A percentile compares a stretch with the other conserved stretches of the same genome.
phyloP scores from a whole-genome alignment of 2,797 vertebrate species.

The Helarctos malayanus region DNA sequence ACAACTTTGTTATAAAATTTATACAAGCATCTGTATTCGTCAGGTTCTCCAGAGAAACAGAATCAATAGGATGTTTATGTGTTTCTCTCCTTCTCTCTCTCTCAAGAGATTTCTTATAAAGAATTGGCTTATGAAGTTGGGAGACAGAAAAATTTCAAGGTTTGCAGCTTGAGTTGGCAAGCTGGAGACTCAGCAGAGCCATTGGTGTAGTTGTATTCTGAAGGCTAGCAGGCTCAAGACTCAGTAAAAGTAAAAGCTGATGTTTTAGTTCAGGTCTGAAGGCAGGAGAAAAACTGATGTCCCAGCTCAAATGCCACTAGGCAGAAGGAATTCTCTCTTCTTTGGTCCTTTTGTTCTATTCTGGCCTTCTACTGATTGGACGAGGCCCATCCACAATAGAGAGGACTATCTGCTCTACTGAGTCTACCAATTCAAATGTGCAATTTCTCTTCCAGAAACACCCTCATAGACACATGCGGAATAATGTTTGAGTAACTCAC shows the following conservation, averaged over 20 bases:
- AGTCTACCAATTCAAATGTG: not conserved
- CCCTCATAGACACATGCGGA: not conserved
- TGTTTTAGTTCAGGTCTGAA: constrained; percentile 35
- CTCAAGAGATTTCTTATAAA: not conserved
- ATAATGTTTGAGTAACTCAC: not conserved
- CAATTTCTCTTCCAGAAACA: constrained; percentile 27
- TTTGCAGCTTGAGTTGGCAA: not conserved
- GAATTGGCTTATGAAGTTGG: not conserved
- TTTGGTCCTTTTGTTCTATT: not conserved
- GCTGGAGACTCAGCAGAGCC: not conserved
- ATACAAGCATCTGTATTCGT: constrained; percentile 14
- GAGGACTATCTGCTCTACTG: not conserved
- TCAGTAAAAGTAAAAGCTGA: not conserved
- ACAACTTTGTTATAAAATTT: constrained; percentile 43
- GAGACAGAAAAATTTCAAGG: not conserved
- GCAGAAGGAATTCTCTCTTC: constrained; percentile 39
- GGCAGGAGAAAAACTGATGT: not conserved
- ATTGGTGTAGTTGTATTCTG: not conserved
- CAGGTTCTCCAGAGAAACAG: constrained; percentile 37
- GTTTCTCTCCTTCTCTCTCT: not conserved
- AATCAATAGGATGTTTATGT: not conserved
- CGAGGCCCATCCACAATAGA: not conserved
- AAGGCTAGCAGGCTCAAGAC: not conserved
- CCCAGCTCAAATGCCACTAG: not conserved
- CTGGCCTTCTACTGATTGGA: not conserved